Evolutionary conservation across 2,113 vertebrate species (phyloP).

Genomic region (Nerophis lumbriciformis): DNA sequence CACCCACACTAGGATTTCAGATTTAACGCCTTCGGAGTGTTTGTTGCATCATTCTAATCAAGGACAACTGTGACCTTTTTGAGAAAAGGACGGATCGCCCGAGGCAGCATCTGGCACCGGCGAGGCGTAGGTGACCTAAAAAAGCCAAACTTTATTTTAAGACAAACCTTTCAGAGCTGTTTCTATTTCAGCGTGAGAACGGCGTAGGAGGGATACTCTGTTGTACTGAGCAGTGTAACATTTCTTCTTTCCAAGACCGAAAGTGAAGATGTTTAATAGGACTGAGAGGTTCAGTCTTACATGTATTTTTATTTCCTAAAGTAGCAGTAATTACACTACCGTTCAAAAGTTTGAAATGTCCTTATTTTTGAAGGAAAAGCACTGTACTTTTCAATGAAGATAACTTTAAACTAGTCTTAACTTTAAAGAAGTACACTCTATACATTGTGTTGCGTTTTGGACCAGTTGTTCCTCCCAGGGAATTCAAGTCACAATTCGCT

Average conservation of each 20-base stretch:
- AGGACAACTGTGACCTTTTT: constrained; percentile 1
- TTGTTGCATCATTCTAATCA: constrained; percentile 28
- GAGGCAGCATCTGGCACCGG: not conserved
- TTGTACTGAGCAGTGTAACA: not conserved
- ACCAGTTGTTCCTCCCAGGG: no score
- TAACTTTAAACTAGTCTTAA: no score
- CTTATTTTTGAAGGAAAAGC: no score
- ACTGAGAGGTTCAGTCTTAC: not conserved
- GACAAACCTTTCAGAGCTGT: constrained; percentile 5
- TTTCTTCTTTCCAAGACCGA: not conserved
- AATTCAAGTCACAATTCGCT: no score
- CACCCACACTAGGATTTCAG: constrained; percentile 27
- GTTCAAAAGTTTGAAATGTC: no score
- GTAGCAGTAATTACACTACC: not conserved
- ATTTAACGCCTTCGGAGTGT: constrained; percentile 28
- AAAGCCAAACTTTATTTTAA: not conserved
- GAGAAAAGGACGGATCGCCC: constrained; percentile 9
- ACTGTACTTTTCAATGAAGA: no score
- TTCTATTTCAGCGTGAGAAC: constrained; percentile 2
- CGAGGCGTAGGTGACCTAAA: not conserved
- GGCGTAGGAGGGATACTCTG: not conserved
- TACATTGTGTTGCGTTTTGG: no score
- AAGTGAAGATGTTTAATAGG: constrained; percentile 1
- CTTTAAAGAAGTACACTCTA: no score
- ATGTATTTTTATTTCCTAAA: not conserved